A percentile compares a stretch with the other conserved stretches of the same genome.
Evolutionary conservation across 2,888 invertebrate species (phyloP).

Genomic region (Gandaritis pyraliata): DNA sequence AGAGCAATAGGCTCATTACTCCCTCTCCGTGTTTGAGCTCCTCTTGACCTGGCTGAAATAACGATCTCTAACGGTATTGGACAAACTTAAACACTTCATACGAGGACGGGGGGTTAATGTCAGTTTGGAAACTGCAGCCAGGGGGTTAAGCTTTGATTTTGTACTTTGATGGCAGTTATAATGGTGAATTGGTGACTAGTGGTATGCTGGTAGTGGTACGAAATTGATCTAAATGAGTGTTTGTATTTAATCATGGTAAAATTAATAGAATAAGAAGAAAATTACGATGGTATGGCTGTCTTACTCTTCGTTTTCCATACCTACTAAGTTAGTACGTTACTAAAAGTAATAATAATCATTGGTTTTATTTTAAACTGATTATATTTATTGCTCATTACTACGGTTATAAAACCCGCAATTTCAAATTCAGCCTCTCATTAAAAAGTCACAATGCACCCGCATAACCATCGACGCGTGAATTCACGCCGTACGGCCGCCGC

Average conservation of each 20-base stretch:
- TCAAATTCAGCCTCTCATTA: slow-evolving; percentile 20
- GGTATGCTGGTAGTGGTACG: neutral
- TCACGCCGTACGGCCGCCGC: slow-evolving; percentile 33
- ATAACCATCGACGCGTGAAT: slow-evolving; percentile 47
- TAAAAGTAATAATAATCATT: too few relatives aligned
- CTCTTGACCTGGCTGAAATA: slow-evolving; percentile 52
- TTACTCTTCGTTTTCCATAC: too few relatives aligned
- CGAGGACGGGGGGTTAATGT: slow-evolving; percentile 2
- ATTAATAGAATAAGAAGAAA: too few relatives aligned
- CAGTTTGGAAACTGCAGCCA: neutral
- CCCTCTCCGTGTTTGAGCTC: slow-evolving; percentile 46
- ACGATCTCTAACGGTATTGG: slow-evolving; percentile 59
- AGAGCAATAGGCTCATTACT: slow-evolving; percentile 29
- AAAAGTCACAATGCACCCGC: slow-evolving; percentile 45
- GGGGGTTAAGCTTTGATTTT: neutral
- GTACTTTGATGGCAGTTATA: neutral
- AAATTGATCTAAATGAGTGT: too few relatives aligned
- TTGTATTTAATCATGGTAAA: too few relatives aligned
- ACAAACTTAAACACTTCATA: slow-evolving; percentile 44
- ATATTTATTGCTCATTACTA: neutral
- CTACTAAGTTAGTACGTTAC: too few relatives aligned
- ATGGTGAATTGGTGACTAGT: neutral
- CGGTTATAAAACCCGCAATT: neutral
- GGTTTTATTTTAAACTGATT: neutral
- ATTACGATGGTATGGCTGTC: too few relatives aligned